These are phyloP conservation scores for Aphidoletes aphidimyza DNA, from an alignment of 2,888 invertebrate species.

Conservation along the genomic window DNA sequence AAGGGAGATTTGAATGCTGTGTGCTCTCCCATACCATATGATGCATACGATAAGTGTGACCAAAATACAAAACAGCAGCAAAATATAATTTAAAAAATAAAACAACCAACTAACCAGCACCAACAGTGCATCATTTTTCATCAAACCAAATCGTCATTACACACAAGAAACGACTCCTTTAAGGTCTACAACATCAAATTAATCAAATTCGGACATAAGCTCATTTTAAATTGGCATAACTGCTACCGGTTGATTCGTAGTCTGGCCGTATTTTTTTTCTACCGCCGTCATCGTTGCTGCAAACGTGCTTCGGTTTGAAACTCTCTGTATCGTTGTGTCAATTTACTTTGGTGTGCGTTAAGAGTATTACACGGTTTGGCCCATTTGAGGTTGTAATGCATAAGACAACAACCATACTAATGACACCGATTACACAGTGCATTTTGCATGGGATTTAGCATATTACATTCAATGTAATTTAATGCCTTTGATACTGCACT, in stretches of 20 bases:
- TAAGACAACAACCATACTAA: not conserved
- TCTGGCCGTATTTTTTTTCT: not conserved
- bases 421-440: not conserved
- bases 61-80: not conserved
- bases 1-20: not conserved
- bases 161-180: not conserved
- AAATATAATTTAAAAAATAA: too few species aligned
- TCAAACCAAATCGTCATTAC: constrained; percentile 16
- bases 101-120: too few species aligned
- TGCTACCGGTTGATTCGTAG: constrained; percentile 16
- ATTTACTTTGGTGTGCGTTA: not conserved
- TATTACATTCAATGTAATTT: too few species aligned
- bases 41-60: not conserved
- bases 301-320: not conserved
- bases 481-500: too few species aligned
- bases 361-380: not conserved
- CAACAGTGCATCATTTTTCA: constrained; percentile 37
- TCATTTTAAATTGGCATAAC: constrained; percentile 48
- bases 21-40: not conserved
- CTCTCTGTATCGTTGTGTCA: constrained; percentile 15
- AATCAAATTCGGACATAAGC: constrained; percentile 54
- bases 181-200: constrained; percentile 47
- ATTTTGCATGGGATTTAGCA: not conserved
- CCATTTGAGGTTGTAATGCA: not conserved
- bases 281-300: not conserved